phyloP scores from a whole-genome alignment of 2,797 vertebrate genomes.

The Pyrocephalus nanus region DNA sequence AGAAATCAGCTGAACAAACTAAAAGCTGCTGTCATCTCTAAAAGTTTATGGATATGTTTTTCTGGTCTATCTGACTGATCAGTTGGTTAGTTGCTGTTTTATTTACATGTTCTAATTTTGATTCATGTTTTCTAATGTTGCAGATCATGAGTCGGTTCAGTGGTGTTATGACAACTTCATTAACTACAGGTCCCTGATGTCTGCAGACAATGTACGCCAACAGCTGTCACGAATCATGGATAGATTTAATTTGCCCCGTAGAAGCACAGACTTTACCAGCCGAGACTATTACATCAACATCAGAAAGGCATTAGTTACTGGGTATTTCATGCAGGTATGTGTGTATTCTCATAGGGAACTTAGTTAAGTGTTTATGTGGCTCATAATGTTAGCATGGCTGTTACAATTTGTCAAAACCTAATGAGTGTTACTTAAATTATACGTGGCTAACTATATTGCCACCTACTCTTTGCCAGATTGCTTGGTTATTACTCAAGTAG shows the following conservation, averaged over 20 bases:
- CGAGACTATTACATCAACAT: constrained; percentile 97
- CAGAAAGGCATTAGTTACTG: constrained; percentile 93
- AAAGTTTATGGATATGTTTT: not conserved
- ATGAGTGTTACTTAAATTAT: not conserved
- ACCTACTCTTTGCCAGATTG: constrained; percentile 5
- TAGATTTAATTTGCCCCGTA: constrained; percentile 94
- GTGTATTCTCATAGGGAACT: not conserved
- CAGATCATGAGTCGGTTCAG: constrained; percentile 98
- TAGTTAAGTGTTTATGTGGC: not conserved
- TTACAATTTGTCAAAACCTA: not conserved
- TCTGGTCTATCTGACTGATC: constrained; percentile 41
- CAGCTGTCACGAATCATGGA: constrained; percentile 99
- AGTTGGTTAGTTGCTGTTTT: not conserved
- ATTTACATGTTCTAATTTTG: constrained; percentile 60
- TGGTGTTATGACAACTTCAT: constrained; percentile 99
- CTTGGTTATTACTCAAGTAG: not conserved
- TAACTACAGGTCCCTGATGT: constrained; percentile 99
- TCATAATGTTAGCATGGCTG: not conserved
- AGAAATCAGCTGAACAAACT: not conserved
- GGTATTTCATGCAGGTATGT: constrained; percentile 97
- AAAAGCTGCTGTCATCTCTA: not conserved
- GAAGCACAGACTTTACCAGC: constrained; percentile 95
- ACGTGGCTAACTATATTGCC: not conserved
- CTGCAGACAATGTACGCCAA: constrained; percentile 98
- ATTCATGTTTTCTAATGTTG: constrained; percentile 72